Evolutionary conservation across 2,797 vertebrate genomes (phyloP).

Genomic region (Philypnodon macrostomus): DNA sequence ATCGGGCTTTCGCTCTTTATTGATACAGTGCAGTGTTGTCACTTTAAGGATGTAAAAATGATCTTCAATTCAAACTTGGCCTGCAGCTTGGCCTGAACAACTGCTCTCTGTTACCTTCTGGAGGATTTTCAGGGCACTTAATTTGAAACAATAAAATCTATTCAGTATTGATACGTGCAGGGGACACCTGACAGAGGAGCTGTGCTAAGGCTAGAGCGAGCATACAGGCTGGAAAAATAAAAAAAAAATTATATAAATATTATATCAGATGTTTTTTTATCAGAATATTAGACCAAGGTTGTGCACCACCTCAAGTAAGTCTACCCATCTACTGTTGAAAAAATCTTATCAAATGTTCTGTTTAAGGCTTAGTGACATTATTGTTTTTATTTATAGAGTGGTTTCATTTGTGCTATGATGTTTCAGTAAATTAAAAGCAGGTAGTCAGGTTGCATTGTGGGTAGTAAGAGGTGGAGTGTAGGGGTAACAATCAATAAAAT

Average conservation of each 20-base stretch:
- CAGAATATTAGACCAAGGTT: constrained; percentile 20
- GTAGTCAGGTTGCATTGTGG: too few species aligned
- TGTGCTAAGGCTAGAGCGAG: constrained; percentile 4
- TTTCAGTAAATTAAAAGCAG: too few species aligned
- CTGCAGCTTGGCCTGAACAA: constrained; percentile 17
- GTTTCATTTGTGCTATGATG: too few species aligned
- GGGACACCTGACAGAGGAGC: constrained; percentile 9
- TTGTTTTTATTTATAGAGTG: too few species aligned
- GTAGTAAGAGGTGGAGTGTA: too few species aligned
- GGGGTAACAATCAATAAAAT: too few species aligned
- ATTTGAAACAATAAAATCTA: constrained; percentile 42
- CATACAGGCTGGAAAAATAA: constrained; percentile 30
- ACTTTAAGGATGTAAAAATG: constrained; percentile 21
- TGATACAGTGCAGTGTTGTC: constrained; percentile 12
- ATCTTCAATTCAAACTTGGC: constrained; percentile 29
- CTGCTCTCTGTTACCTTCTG: constrained; percentile 10
- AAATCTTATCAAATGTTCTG: too few species aligned
- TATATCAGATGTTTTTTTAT: constrained; percentile 35
- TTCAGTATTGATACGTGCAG: constrained; percentile 28
- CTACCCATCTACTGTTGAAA: constrained; percentile 8
- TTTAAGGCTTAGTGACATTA: too few species aligned
- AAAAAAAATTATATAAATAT: too few species aligned
- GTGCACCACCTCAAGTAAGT: constrained; percentile 15
- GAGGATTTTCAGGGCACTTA: constrained; percentile 21
- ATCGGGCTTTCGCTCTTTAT: constrained; percentile 7